A percentile compares a stretch with the other conserved stretches of the same genome.
phyloP scores from a whole-genome alignment of 2,888 invertebrate genomes.

The Torymus texanus region DNA sequence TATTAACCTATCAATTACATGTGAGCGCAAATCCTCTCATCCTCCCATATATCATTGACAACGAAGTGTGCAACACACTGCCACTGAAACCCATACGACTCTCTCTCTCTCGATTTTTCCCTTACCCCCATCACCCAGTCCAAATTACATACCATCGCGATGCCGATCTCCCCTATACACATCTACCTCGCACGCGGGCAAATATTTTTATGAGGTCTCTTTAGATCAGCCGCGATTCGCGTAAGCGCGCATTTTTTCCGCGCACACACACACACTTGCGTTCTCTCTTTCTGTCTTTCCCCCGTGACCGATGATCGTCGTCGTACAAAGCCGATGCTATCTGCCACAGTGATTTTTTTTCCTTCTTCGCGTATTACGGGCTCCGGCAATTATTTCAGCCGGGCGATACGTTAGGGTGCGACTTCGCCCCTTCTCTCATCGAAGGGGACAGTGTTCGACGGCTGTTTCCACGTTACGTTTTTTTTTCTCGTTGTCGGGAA shows the following conservation, averaged over 20 bases:
- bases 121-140: no score
- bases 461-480: not conserved
- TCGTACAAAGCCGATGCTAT: conserved; percentile 13
- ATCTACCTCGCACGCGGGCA: not conserved
- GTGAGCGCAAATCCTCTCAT: no score
- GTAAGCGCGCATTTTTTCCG: conserved; percentile 32
- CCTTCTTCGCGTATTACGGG: not conserved
- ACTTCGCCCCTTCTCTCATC: not conserved
- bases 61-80: no score
- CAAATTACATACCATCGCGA: conserved; percentile 20
- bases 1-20: no score
- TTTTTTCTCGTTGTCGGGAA: conserved; percentile 32
- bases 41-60: no score
- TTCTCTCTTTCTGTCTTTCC: not conserved
- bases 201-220: conserved; percentile 53
- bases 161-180: conserved; percentile 43
- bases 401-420: conserved; percentile 25
- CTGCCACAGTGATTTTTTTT: conserved; percentile 16
- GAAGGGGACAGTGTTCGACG: conserved; percentile 8
- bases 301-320: conserved; percentile 43
- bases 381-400: conserved; percentile 22
- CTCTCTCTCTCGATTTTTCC: not conserved
- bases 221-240: conserved; percentile 47
- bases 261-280: not conserved
- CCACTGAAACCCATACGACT: not conserved